A percentile compares a stretch with the other conserved stretches of the same genome.
phyloP scores from a whole-genome alignment of 2,113 vertebrate species.

The Hassar affinis region DNA sequence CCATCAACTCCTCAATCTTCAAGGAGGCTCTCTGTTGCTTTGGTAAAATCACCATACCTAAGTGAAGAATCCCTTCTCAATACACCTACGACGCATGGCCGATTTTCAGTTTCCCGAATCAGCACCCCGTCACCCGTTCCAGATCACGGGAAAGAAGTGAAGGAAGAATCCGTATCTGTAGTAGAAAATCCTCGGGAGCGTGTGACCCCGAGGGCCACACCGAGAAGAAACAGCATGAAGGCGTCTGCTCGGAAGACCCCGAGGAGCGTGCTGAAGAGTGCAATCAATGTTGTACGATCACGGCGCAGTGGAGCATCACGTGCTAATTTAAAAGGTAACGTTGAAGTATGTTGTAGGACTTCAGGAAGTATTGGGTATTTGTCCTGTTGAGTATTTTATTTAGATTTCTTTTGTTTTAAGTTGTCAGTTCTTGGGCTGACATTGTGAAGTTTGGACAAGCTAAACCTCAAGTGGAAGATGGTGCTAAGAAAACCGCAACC shows the following conservation, averaged over 20 bases:
- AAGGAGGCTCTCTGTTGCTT: slow-evolving; percentile 17
- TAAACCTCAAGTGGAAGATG: slow-evolving; percentile 63
- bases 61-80: slow-evolving; percentile 1
- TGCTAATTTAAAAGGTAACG: slow-evolving; percentile 79
- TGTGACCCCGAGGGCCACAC: slow-evolving; percentile 47
- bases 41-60: background rate
- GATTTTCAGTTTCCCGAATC: slow-evolving; percentile 77
- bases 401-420: slow-evolving; percentile 57
- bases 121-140: slow-evolving; percentile 62
- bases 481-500: slow-evolving; percentile 47
- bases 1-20: slow-evolving; percentile 33
- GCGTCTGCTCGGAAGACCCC: slow-evolving; percentile 56
- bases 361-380: background rate
- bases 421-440: slow-evolving; percentile 77
- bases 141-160: slow-evolving; percentile 36
- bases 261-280: slow-evolving; percentile 61
- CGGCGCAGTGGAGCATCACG: slow-evolving; percentile 79
- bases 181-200: background rate
- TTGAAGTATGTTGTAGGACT: background rate
- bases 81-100: slow-evolving; percentile 59
- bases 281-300: slow-evolving; percentile 61
- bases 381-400: background rate
- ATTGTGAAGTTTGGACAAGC: slow-evolving; percentile 79
- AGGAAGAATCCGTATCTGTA: background rate
- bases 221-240: slow-evolving; percentile 62